Conservation (phyloP, 2,888 invertebrate genomes). For the Schizaphis graminum region DNA sequence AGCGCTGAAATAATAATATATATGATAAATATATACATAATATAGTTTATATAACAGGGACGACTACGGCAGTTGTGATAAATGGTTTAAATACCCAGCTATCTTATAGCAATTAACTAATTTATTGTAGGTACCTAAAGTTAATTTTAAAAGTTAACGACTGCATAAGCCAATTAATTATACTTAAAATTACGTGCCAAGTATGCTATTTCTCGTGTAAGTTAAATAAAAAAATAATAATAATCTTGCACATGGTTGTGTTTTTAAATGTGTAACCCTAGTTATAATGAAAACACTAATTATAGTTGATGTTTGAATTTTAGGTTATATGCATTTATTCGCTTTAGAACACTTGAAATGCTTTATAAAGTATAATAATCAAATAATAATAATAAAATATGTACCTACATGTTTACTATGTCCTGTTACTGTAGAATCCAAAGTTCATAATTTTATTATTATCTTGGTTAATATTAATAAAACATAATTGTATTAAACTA, state of each 20-base stretch:
- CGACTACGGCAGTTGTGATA: not conserved
- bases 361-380: not conserved
- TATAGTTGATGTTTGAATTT: not conserved
- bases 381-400: not conserved
- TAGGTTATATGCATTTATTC: not conserved
- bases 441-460: not conserved
- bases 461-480: not conserved
- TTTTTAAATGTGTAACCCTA: slow-evolving; percentile 35
- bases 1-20: not conserved
- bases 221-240: slow-evolving; percentile 25
- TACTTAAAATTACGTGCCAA: not conserved
- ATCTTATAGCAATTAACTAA: slow-evolving; percentile 27
- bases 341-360: not conserved
- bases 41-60: not conserved
- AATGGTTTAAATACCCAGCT: not conserved
- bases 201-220: not conserved
- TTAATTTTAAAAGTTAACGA: slow-evolving; percentile 29
- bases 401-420: not conserved
- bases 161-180: not conserved
- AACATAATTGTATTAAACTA: not conserved
- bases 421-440: not conserved
- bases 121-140: not conserved
- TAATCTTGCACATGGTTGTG: not conserved
- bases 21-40: not conserved
- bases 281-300: slow-evolving; percentile 4